These are phyloP conservation scores for Heliconius sara DNA, from an alignment of 2,888 invertebrate species.

Conservation along the genomic window DNA sequence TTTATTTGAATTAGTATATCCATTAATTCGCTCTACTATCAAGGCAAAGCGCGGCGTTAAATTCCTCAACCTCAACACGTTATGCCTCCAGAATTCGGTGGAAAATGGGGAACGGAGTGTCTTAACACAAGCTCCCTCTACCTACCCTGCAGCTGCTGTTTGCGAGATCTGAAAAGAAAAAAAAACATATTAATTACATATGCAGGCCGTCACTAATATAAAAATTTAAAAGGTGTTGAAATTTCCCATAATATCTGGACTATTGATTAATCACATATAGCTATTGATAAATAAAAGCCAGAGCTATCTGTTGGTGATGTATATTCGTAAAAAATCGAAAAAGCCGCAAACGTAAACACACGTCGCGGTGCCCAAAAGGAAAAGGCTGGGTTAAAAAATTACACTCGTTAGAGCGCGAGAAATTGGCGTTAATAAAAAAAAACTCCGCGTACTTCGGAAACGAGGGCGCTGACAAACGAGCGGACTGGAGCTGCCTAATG, in stretches of 20 bases:
- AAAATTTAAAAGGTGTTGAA: background rate
- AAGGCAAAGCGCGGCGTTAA: too few species aligned
- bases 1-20: too few species aligned
- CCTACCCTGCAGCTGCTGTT: too few species aligned
- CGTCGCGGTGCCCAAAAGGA: conserved; percentile 50
- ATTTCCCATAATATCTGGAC: background rate
- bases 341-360: conserved; percentile 44
- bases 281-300: conserved; percentile 32
- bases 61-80: too few species aligned
- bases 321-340: conserved; percentile 43
- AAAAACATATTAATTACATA: too few species aligned
- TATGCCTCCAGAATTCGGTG: too few species aligned
- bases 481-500: conserved; percentile 70
- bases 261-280: conserved; percentile 10
- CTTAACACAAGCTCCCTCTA: too few species aligned
- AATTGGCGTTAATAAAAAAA: conserved; percentile 78
- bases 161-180: too few species aligned
- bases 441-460: conserved; percentile 64
- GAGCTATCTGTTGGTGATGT: conserved; percentile 35
- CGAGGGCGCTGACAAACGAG: conserved; percentile 76
- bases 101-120: too few species aligned
- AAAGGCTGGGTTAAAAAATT: conserved; percentile 65
- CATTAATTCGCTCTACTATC: too few species aligned
- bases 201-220: background rate
- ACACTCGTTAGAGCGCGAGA: conserved; percentile 71